Evolutionary conservation across 2,888 invertebrate genomes (phyloP), one percentile per base, ranked within the genome.

Genomic region (Heteromyza rotundicornis): DNA sequence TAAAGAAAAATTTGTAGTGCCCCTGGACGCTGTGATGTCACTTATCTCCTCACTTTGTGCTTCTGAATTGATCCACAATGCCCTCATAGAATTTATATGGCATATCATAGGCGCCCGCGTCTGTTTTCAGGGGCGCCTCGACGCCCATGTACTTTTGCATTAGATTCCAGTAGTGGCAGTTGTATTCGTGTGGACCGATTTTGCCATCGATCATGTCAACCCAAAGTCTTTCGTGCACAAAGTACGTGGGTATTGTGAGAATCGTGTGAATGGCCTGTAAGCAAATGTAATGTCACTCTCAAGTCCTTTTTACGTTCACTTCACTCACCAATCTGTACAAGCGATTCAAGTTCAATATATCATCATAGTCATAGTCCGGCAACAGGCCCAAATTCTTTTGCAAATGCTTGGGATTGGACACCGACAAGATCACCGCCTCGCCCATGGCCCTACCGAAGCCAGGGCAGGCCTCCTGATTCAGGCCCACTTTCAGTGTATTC

Each of bases 81-180:
- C 75, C 73, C 50, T 75, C 88, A 12, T 89, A 87, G 12, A 90
- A 91, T 71, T 90, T 91, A n/a, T 89, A 87, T 10, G 89, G 90
- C 19, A 90, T 87, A 74, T 91, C 91, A 64, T 90, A 90, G 76
- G 90, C 87, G 1, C 85, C 83, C 62, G 88, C 86, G 27, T 84
- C 84, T 64, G 90, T 84, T 57, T 85, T 81, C 0, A 86, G 81
- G 0, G 89, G 88, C 0, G 89, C 88, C 68, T 87, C 86, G 5
- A 90, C 81, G 1, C 89, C 89, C 74, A 89, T 89, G 64, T 86
- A 83, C 64, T 80, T 75, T 64, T 86, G 86, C 63, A 87, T 83
- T 22, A 89, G 80, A 68, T 84, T 82, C 88, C 89, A 89, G 82
- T 86, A 90, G 62, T 87, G 86, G 53, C 86, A 86, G 76, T 89